Evolutionary conservation across 2,888 invertebrate genomes (phyloP).

Genomic region (Tachina fera): DNA sequence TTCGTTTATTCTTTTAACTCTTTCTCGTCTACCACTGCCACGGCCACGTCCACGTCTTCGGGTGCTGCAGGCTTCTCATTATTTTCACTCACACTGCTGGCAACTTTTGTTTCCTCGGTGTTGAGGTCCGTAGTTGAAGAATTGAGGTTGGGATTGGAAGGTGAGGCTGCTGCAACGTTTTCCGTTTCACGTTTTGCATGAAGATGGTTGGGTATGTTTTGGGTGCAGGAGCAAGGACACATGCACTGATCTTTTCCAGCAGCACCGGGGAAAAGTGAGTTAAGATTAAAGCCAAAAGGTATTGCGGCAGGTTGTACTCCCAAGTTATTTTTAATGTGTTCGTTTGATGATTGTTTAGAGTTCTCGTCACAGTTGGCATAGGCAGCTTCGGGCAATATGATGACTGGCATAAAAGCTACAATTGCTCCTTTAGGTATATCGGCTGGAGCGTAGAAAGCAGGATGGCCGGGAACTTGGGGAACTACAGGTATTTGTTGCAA

Average conservation of each 20-base stretch:
- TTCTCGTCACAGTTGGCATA: slow-evolving; percentile 81
- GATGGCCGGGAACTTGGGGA: slow-evolving; percentile 80
- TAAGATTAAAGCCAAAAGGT: slow-evolving; percentile 76
- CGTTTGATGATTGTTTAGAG: slow-evolving; percentile 66
- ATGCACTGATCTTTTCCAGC: slow-evolving; percentile 80
- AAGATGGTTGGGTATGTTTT: slow-evolving; percentile 77
- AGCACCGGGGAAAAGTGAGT: slow-evolving; percentile 76
- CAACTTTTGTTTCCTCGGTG: slow-evolving; percentile 55
- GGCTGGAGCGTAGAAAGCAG: slow-evolving; percentile 81
- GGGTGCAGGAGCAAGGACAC: slow-evolving; percentile 82
- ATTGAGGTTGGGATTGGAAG: slow-evolving; percentile 50
- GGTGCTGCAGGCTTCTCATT: slow-evolving; percentile 56
- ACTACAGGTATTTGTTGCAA: slow-evolving; percentile 80
- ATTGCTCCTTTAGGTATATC: slow-evolving; percentile 85
- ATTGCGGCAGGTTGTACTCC: slow-evolving; percentile 80
- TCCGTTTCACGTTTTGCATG: slow-evolving; percentile 77
- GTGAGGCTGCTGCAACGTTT: not conserved
- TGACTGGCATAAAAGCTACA: slow-evolving; percentile 88
- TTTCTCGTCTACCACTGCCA: no score
- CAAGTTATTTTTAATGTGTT: slow-evolving; percentile 75
- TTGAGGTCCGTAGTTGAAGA: slow-evolving; percentile 19
- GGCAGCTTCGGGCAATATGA: slow-evolving; percentile 88
- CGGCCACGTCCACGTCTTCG: slow-evolving; percentile 20
- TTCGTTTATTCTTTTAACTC: slow-evolving; percentile 43
- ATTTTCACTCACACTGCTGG: slow-evolving; percentile 50